Evolutionary conservation across 2,888 invertebrate species (phyloP).

Genomic region (Leptogaster cylindrica): DNA sequence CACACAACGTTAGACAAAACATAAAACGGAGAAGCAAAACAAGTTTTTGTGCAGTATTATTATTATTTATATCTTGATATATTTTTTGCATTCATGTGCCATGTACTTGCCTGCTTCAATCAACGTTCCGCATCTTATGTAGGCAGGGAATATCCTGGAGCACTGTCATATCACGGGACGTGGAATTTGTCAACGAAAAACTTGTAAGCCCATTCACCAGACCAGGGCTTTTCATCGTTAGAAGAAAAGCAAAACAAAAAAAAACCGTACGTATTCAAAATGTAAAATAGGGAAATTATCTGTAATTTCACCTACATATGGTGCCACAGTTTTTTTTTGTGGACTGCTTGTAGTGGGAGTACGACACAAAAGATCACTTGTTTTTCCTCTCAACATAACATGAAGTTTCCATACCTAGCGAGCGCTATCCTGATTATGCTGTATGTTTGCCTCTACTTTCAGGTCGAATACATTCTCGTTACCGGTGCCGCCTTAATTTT

Average conservation of each 20-base stretch:
- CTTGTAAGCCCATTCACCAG: background rate
- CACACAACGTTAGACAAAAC: too few species aligned
- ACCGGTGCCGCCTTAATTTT: background rate
- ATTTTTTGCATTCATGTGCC: background rate
- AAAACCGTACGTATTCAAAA: slow-evolving; percentile 7
- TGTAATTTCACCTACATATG: background rate
- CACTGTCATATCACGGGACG: background rate
- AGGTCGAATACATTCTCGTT: background rate
- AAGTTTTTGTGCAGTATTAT: too few species aligned
- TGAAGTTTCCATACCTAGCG: too few species aligned
- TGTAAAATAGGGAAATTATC: background rate
- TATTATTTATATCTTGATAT: too few species aligned
- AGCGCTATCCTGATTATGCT: too few species aligned
- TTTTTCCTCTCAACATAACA: background rate
- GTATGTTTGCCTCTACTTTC: too few species aligned
- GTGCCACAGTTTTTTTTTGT: background rate
- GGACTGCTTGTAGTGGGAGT: slow-evolving; percentile 6
- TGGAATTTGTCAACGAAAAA: slow-evolving; percentile 18
- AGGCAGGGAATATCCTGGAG: slow-evolving; percentile 9
- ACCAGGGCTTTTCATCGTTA: background rate
- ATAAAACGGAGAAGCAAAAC: too few species aligned
- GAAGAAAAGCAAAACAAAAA: background rate
- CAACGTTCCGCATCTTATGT: too few species aligned
- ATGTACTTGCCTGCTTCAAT: background rate
- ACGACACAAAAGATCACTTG: background rate